Conservation (phyloP, 2,888 invertebrate species). For the Gryllus longicercus region DNA sequence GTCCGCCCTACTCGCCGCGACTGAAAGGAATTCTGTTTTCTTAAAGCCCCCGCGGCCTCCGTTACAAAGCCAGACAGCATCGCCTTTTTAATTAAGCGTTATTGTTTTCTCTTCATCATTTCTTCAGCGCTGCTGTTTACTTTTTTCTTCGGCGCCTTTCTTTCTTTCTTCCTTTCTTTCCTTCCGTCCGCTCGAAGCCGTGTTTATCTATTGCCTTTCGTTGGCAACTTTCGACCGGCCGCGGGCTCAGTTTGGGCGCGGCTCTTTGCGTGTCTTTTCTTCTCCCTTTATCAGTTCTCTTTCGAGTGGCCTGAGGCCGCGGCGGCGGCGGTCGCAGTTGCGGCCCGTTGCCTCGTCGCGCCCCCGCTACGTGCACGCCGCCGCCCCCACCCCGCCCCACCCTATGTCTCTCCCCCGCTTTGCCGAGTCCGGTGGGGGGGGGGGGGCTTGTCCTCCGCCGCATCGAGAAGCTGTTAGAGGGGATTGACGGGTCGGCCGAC, state of each 20-base stretch:
- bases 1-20: background rate
- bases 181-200: background rate
- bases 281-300: background rate
- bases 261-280: background rate
- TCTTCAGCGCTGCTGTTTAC: background rate
- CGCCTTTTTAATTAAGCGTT: conserved; percentile 17
- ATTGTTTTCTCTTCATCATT: conserved; percentile 17
- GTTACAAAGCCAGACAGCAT: conserved; percentile 17
- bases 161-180: background rate
- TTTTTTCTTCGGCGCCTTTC: background rate
- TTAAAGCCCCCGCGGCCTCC: conserved; percentile 1
- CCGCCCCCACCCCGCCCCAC: background rate
- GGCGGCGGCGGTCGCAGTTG: background rate
- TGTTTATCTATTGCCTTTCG: background rate
- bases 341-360: background rate
- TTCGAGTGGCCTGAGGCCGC: background rate
- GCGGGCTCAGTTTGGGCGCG: background rate
- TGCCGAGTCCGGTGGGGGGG: no score
- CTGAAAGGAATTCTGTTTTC: conserved; percentile 17
- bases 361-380: background rate
- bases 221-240: background rate
- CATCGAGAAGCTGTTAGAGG: conserved; percentile 2
- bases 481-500: background rate
- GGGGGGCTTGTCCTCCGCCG: background rate
- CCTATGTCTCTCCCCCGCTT: background rate